Evolutionary conservation across 2,888 invertebrate genomes (phyloP).

Genomic region (Chrysodeixis includens): DNA sequence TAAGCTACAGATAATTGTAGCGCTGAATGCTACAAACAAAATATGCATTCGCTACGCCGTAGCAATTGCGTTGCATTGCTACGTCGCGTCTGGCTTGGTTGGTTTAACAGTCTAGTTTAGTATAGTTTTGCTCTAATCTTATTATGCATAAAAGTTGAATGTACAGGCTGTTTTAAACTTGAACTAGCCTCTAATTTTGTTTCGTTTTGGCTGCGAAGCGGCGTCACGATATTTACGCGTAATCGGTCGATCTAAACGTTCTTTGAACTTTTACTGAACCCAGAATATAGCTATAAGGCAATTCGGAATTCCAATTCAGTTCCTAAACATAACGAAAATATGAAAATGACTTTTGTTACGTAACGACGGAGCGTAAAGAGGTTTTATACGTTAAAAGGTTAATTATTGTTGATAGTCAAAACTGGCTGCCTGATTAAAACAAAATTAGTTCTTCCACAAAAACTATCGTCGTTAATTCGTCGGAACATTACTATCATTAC

Average conservation of each 20-base stretch:
- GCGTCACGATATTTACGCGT: conserved; percentile 63
- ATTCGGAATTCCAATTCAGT: conserved; percentile 61
- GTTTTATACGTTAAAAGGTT: neutral
- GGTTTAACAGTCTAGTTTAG: conserved; percentile 3
- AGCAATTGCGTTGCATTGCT: conserved; percentile 38
- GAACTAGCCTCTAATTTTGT: conserved; percentile 41
- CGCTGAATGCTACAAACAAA: too few species aligned
- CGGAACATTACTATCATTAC: too few species aligned
- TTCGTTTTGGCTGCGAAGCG: conserved; percentile 34
- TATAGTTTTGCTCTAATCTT: too few species aligned
- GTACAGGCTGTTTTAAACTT: conserved; percentile 32
- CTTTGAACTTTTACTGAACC: conserved; percentile 74
- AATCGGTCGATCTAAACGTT: conserved; percentile 80
- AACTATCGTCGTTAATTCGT: too few species aligned
- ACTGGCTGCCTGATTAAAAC: neutral
- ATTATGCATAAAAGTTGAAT: conserved; percentile 21
- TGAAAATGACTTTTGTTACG: conserved; percentile 48
- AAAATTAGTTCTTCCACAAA: neutral
- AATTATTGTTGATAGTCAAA: neutral
- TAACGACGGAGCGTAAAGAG: conserved; percentile 12
- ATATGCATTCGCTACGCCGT: neutral
- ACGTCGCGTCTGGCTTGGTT: conserved; percentile 15
- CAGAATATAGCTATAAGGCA: conserved; percentile 61
- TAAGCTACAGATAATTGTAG: too few species aligned
- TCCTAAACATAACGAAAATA: conserved; percentile 58